A percentile compares a stretch with the other conserved stretches of the same genome.
These are phyloP conservation scores for Fragum fragum DNA, from an alignment of 2,888 invertebrate genomes.

Conservation along the genomic window DNA sequence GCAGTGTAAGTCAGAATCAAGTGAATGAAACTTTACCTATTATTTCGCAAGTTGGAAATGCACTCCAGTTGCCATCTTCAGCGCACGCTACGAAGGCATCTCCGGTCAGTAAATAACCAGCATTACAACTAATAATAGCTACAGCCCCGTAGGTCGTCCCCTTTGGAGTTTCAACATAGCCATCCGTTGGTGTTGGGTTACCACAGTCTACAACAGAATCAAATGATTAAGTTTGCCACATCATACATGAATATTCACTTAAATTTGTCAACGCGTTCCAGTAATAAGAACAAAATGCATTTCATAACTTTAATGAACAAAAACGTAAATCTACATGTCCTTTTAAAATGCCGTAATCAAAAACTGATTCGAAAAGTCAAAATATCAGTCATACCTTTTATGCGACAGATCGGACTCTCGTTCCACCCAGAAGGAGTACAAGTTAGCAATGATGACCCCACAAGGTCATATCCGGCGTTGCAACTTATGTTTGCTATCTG, in stretches of 20 bases:
- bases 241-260: too few relatives aligned
- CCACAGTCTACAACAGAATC: slow-evolving; percentile 24
- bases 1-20: too few relatives aligned
- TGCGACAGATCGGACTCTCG: not conserved
- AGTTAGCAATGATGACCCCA: not conserved
- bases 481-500: slow-evolving; percentile 8
- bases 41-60: too few relatives aligned
- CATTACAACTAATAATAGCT: slow-evolving; percentile 32
- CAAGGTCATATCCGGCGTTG: slow-evolving; percentile 21
- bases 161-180: not conserved
- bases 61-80: not conserved
- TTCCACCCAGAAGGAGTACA: slow-evolving; percentile 21
- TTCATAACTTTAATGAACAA: too few relatives aligned
- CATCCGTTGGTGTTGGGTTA: slow-evolving; percentile 15
- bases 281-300: too few relatives aligned
- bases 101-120: slow-evolving; percentile 27
- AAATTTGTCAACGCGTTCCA: too few relatives aligned
- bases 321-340: too few relatives aligned
- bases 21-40: too few relatives aligned
- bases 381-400: slow-evolving; percentile 18
- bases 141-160: not conserved
- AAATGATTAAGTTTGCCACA: not conserved
- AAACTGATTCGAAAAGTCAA: too few relatives aligned
- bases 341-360: too few relatives aligned
- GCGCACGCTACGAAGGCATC: not conserved